Percentiles rank a stretch among this genome's conserved stretches.
These are phyloP conservation scores for Drosophila nigricruria DNA, from an alignment of 2,888 invertebrate species.

Conservation along the genomic window DNA sequence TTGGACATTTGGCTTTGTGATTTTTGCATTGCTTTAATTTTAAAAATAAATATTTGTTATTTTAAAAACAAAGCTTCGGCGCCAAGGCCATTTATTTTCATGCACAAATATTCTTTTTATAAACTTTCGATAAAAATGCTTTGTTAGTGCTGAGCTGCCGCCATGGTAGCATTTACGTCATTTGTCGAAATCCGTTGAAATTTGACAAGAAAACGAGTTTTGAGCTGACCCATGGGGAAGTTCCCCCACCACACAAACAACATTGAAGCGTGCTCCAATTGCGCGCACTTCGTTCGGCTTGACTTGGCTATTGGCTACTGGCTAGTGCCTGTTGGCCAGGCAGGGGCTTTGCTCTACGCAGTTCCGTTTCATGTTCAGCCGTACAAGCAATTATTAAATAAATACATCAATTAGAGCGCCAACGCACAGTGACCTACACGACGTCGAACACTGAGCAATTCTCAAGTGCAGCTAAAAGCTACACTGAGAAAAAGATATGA, in stretches of 20 bases:
- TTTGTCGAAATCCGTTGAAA: conserved; percentile 35
- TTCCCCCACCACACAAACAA: conserved; percentile 33
- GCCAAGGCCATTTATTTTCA: conserved; percentile 76
- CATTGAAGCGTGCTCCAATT: conserved; percentile 59
- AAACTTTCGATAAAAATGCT: conserved; percentile 66
- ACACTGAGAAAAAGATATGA: conserved; percentile 22
- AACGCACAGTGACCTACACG: conserved; percentile 76
- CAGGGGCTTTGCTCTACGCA: conserved; percentile 32
- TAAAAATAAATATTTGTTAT: conserved; percentile 24
- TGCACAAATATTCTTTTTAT: conserved; percentile 69
- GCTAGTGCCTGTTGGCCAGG: not conserved
- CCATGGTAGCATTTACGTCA: conserved; percentile 60
- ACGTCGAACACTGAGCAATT: conserved; percentile 29
- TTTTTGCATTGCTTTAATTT: conserved; percentile 13
- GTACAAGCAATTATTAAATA: conserved; percentile 62
- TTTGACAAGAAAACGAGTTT: conserved; percentile 47
- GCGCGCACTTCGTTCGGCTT: conserved; percentile 18
- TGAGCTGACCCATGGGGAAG: conserved; percentile 43
- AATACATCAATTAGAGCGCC: conserved; percentile 78
- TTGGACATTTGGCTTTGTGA: conserved; percentile 2
- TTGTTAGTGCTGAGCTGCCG: conserved; percentile 36
- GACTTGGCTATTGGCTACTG: conserved; percentile 1
- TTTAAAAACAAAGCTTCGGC: conserved; percentile 34
- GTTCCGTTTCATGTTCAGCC: conserved; percentile 63
- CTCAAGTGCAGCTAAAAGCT: conserved; percentile 33